Conservation (phyloP, 2,113 vertebrate species). For the Elephantulus edwardii region DNA sequence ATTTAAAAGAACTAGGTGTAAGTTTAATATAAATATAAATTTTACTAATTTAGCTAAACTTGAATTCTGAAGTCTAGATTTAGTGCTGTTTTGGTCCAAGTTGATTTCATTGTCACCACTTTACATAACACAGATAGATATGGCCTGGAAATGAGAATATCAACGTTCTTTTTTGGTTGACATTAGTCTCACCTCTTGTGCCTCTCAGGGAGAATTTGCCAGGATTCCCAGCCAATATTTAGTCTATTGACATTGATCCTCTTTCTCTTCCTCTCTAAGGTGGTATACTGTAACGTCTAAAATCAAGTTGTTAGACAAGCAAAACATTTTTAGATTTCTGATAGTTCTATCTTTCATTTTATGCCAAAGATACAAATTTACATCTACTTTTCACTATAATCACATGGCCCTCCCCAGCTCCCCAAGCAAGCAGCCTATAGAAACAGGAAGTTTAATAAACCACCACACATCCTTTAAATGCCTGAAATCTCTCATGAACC, state of each 20-base stretch:
- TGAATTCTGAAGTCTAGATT: background rate
- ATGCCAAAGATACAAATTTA: slow-evolving; percentile 76
- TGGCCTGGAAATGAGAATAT: slow-evolving; percentile 65
- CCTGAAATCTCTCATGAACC: background rate
- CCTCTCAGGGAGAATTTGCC: slow-evolving; percentile 75
- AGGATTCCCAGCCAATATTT: slow-evolving; percentile 62
- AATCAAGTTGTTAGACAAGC: slow-evolving; percentile 70
- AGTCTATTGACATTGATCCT: slow-evolving; percentile 63
- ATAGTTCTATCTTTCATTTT: slow-evolving; percentile 72
- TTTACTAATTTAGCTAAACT: slow-evolving; percentile 22
- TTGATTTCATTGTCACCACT: background rate
- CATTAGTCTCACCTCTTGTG: slow-evolving; percentile 54
- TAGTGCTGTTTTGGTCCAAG: background rate
- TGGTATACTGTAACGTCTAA: slow-evolving; percentile 55
- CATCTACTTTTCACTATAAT: slow-evolving; percentile 57
- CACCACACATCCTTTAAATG: slow-evolving; percentile 52
- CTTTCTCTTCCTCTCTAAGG: slow-evolving; percentile 48
- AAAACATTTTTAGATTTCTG: slow-evolving; percentile 71
- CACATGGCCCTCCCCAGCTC: slow-evolving; percentile 48
- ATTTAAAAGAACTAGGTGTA: background rate
- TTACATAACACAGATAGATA: background rate
- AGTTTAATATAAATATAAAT: background rate
- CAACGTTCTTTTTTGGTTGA: slow-evolving; percentile 72
- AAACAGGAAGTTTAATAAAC: slow-evolving; percentile 66
- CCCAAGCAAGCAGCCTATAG: slow-evolving; percentile 54